Evolutionary conservation across 2,888 invertebrate species (phyloP), one percentile per base, ranked within the genome.

Genomic region (Cephonodes hylas): DNA sequence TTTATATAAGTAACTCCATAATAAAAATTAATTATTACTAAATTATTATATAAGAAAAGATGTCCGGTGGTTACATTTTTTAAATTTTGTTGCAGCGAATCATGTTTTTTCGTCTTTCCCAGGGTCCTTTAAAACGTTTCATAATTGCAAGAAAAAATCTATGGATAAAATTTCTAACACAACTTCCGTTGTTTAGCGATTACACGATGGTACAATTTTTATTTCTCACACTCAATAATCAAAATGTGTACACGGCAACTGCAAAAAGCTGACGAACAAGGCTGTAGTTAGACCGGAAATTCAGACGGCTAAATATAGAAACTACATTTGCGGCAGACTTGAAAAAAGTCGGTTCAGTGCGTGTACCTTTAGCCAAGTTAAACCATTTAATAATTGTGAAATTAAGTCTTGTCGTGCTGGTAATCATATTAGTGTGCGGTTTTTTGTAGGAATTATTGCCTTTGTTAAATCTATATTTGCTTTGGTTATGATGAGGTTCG

Each of bases 241-340:
- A 25, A 23, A 46, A 48, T 27, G 27, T 27, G 10, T 27, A 15
- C 48, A 53, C 31, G 53, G 10, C 53, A 27, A 15, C 48, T 18
- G 31, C 31, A 53, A 53, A 53, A 53, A 31, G 18, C 27, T 53
- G 53, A 53, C 53, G 53, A 53, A 18, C 53, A 15, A 53, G 53
- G 31, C 53, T 53, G 15, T 53, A 53, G 48, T 48, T 6, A 53
- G 53, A 31, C 31, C 53, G 53, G 53, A 53, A 53, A 53, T 44
- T 44, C 20, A 53, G 53, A 31, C 18, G 3, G 53, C 53, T 53
- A 53, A 53, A 53, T 53, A 53, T 31, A 53, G 53, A 53, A 31
- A 53, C 18, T 53, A 53, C 27, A 53, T 31, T 53, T 31, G 18
- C 53, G 27, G 27, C 18, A 27, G 25, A 10, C 25, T 46, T 25